Percentiles rank a stretch among this genome's conserved stretches.
Evolutionary conservation across 2,113 vertebrate species (phyloP).

Genomic region (Cnemophilus loriae): DNA sequence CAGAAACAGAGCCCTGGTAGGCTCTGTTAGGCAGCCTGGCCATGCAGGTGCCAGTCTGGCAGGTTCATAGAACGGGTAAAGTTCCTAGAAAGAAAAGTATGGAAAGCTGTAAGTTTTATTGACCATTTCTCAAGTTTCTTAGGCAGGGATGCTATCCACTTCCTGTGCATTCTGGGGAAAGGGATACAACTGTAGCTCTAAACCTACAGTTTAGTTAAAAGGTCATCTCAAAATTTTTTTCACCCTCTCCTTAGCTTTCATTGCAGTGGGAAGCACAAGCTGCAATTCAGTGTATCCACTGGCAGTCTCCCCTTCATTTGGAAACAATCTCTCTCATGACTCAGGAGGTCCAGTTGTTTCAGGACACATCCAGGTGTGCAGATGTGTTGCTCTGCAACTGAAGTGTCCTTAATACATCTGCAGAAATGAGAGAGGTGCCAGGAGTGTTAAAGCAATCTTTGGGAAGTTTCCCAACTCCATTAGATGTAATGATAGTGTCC

Average conservation of each 20-base stretch:
- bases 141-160: accelerated
- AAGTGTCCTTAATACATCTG: neutral
- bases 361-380: neutral
- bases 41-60: neutral
- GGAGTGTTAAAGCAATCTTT: neutral
- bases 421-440: neutral
- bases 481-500: conserved; percentile 11
- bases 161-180: neutral
- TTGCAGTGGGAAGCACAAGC: neutral
- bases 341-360: neutral
- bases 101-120: neutral
- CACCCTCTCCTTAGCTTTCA: neutral
- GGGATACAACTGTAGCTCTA: neutral
- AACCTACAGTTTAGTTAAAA: neutral
- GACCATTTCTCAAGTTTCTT: neutral
- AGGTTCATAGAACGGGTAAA: neutral
- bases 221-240: neutral
- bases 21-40: neutral
- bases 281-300: neutral
- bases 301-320: neutral
- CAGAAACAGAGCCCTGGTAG: neutral
- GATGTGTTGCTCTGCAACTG: neutral
- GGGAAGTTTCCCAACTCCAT: conserved; percentile 28
- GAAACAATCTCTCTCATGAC: neutral
- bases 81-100: neutral